A percentile compares a stretch with the other conserved stretches of the same genome.
Evolutionary conservation across 2,113 vertebrate genomes (phyloP).

Genomic region (Gallinago jamesoni): DNA sequence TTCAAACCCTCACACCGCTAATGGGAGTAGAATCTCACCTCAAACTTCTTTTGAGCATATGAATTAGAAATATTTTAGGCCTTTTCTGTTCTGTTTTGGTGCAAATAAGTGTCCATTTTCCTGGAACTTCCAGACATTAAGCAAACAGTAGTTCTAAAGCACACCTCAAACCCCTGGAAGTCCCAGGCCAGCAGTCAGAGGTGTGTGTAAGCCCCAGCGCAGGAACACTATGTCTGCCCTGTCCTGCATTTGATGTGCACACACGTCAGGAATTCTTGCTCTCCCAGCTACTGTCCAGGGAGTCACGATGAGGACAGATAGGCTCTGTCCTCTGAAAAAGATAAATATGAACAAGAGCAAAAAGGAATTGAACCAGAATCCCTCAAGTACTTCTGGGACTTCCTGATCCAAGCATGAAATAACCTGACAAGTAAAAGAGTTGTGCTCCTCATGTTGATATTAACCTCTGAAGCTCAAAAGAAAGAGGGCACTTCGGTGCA

Average conservation of each 20-base stretch:
- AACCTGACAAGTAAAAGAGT: background rate
- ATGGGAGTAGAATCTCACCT: background rate
- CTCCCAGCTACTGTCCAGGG: background rate
- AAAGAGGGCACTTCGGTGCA: background rate
- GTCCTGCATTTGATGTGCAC: background rate
- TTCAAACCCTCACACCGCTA: background rate
- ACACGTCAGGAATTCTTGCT: background rate
- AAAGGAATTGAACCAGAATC: conserved; percentile 25
- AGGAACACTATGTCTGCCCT: background rate
- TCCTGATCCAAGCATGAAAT: background rate
- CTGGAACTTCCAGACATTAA: background rate
- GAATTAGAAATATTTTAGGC: background rate
- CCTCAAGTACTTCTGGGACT: background rate
- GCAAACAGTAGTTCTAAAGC: background rate
- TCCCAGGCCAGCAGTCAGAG: background rate
- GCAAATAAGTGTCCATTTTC: background rate
- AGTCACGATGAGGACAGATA: background rate
- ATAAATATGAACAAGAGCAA: conserved; percentile 3
- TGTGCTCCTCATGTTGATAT: background rate
- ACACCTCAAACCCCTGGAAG: background rate
- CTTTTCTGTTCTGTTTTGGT: background rate
- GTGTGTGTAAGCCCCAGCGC: background rate
- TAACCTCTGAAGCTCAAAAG: background rate
- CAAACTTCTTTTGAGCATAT: background rate
- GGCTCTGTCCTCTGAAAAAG: background rate